These are phyloP conservation scores for Myotis findleyi DNA, from an alignment of 2,797 vertebrate genomes.

Conservation along the genomic window DNA sequence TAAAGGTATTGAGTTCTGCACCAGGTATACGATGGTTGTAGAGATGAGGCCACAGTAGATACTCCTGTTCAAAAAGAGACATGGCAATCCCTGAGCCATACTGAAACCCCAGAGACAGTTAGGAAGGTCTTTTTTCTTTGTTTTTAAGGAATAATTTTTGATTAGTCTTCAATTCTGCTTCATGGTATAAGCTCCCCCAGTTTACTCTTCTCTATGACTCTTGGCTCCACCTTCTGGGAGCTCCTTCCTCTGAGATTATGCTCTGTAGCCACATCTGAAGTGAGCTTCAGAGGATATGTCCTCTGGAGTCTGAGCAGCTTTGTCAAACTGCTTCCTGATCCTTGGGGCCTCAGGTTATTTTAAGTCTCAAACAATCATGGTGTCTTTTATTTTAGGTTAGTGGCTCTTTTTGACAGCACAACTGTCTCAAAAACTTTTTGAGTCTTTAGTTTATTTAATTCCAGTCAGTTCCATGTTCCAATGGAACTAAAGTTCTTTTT, in stretches of 20 bases:
- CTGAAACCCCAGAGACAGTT: not conserved
- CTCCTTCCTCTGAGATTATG: not conserved
- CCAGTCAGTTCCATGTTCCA: not conserved
- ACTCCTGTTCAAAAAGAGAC: not conserved
- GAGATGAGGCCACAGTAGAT: not conserved
- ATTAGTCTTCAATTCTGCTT: not conserved
- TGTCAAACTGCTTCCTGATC: not conserved
- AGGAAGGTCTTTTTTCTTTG: not conserved
- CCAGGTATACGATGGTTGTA: not conserved
- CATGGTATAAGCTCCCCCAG: not conserved
- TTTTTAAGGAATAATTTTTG: not conserved
- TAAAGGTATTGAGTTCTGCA: not conserved
- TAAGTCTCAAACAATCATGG: not conserved
- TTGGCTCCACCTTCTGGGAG: not conserved
- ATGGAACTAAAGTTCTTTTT: conserved; percentile 4
- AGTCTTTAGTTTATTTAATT: conserved; percentile 1
- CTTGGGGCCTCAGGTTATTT: not conserved
- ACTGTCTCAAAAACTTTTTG: not conserved
- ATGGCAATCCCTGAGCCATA: not conserved
- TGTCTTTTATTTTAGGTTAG: not conserved
- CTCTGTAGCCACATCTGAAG: not conserved
- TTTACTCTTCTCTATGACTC: not conserved
- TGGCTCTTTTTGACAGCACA: not conserved
- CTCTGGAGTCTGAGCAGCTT: not conserved
- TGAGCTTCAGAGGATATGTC: not conserved